Evolutionary conservation across 2,113 vertebrate species (phyloP).

Genomic region (Silurus glanis): DNA sequence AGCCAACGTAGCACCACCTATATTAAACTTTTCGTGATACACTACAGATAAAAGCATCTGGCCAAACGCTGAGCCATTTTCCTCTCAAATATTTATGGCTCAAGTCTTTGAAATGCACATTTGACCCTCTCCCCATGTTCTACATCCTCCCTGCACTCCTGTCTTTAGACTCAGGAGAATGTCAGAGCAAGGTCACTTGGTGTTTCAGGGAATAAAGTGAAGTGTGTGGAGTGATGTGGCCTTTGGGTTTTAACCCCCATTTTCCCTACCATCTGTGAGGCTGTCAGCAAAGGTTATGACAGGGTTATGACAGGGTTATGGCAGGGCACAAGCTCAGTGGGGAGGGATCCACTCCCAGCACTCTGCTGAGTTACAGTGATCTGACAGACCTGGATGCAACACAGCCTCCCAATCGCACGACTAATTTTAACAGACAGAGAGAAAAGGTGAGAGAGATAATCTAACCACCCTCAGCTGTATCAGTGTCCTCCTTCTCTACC

Average conservation of each 20-base stretch:
- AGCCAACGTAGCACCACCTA: constrained; percentile 27
- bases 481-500: neutral
- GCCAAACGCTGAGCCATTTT: constrained; percentile 21
- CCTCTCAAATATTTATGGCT: constrained; percentile 42
- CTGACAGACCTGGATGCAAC: constrained; percentile 45
- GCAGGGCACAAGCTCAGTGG: constrained; percentile 50
- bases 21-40: constrained; percentile 40
- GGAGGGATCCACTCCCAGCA: constrained; percentile 43
- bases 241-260: constrained; percentile 59
- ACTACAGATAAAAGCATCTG: constrained; percentile 5
- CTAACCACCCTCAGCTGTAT: neutral
- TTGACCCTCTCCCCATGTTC: constrained; percentile 24
- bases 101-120: constrained; percentile 43
- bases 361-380: constrained; percentile 37
- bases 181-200: constrained; percentile 52
- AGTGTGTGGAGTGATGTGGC: constrained; percentile 51
- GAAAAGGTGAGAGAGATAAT: constrained; percentile 2
- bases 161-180: constrained; percentile 34
- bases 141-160: constrained; percentile 26
- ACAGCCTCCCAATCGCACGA: constrained; percentile 22
- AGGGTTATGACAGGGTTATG: constrained; percentile 53
- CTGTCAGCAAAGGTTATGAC: constrained; percentile 58
- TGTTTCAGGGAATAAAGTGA: constrained; percentile 37
- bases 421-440: constrained; percentile 17
- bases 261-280: constrained; percentile 54